Evolutionary conservation across 2,797 vertebrate species (phyloP).

Genomic region (Apogon talboti): DNA sequence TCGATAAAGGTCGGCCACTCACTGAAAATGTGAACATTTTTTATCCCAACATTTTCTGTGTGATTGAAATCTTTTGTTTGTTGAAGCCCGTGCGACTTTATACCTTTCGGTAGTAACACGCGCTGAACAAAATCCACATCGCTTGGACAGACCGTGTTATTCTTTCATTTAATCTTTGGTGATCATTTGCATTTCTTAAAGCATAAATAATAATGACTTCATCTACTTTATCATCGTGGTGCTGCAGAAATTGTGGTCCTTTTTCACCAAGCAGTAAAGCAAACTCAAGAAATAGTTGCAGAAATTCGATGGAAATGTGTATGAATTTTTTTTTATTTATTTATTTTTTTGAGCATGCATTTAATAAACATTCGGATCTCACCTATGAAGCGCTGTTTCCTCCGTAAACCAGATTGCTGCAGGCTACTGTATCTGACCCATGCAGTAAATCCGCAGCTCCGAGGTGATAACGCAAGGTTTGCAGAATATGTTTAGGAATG

Average conservation of each 20-base stretch:
- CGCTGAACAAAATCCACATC: constrained; percentile 17
- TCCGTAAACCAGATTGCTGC: constrained; percentile 52
- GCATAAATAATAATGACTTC: constrained; percentile 33
- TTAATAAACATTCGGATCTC: constrained; percentile 54
- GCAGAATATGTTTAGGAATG: constrained; percentile 16
- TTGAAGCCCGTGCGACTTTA: constrained; percentile 1
- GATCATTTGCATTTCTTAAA: constrained; percentile 36
- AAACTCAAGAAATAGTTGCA: not conserved
- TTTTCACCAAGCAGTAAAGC: not conserved
- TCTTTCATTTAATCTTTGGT: constrained; percentile 57
- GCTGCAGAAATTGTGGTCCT: not conserved
- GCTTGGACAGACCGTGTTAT: constrained; percentile 31
- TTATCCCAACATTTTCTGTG: not conserved
- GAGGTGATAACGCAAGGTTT: constrained; percentile 25
- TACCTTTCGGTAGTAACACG: constrained; percentile 2
- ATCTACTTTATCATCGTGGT: constrained; percentile 16
- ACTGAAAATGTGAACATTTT: constrained; percentile 2
- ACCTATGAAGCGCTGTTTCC: constrained; percentile 66
- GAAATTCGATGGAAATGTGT: not conserved
- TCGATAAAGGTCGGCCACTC: constrained; percentile 9
- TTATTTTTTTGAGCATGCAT: constrained; percentile 27
- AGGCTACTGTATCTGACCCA: constrained; percentile 60
- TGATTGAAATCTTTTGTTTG: not conserved
- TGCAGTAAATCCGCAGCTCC: constrained; percentile 60
- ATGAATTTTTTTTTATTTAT: constrained; percentile 9